Conservation (phyloP, 1,140 invertebrate genomes). For the Leptopilina boulardi region DNA sequence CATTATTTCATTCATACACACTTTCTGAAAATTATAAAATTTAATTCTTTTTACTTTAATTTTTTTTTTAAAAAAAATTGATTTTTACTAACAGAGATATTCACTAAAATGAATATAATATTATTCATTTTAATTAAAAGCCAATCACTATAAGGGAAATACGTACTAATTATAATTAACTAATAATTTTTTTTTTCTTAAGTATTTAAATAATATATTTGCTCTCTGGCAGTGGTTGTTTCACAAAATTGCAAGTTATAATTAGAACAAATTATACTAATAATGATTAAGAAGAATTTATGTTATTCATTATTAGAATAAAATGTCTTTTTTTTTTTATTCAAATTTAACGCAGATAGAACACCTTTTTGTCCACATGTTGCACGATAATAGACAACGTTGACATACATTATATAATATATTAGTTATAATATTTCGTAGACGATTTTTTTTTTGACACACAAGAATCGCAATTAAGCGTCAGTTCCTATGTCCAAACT, state of each 20-base stretch:
- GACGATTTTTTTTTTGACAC: not conserved
- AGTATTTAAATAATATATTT: slow-evolving; percentile 51
- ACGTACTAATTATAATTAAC: slow-evolving; percentile 28
- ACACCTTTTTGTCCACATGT: slow-evolving; percentile 50
- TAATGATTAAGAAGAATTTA: slow-evolving; percentile 47
- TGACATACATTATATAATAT: slow-evolving; percentile 58
- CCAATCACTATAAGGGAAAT: not conserved
- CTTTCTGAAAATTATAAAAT: slow-evolving; percentile 40
- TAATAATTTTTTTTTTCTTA: not conserved
- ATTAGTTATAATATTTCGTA: slow-evolving; percentile 58
- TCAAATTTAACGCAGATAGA: slow-evolving; percentile 50
- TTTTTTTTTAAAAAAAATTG: too few species aligned
- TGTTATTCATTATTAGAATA: slow-evolving; percentile 57
- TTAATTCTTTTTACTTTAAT: not conserved
- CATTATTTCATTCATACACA: slow-evolving; percentile 1
- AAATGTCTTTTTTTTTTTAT: slow-evolving; percentile 55
- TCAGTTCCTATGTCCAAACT: slow-evolving; percentile 76
- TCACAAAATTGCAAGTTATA: slow-evolving; percentile 55
- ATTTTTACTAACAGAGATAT: too few species aligned
- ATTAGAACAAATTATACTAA: slow-evolving; percentile 60
- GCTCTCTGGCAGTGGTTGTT: slow-evolving; percentile 63
- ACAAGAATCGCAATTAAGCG: slow-evolving; percentile 8
- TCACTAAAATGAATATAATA: not conserved
- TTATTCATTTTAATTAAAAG: not conserved
- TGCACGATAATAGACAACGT: slow-evolving; percentile 55